Evolutionary conservation across 2,113 vertebrate species (phyloP), one percentile per base, ranked within the genome.

Genomic region (Capreolus pygargus): DNA sequence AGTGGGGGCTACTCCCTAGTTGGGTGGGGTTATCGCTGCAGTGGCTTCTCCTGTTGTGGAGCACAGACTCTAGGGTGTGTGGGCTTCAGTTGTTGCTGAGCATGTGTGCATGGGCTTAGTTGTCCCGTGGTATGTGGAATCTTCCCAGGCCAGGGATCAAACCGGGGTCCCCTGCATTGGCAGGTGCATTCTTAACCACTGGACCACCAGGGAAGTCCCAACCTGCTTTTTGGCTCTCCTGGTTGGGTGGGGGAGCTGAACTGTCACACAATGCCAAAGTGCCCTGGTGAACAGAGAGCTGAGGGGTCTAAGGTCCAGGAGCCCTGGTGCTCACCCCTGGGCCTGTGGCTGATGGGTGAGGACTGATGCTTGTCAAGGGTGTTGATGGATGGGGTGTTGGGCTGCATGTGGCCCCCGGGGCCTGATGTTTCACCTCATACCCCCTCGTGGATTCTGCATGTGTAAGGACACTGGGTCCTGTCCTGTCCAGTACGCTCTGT

Each of bases 371-470:
- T 47, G 85, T 50, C 17, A 21, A 5, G 25, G 45, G 15, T 3
- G 5, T 2, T 21, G 3, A 9, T 6, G 45, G 52, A 33, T 67
- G 30, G 39, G 60, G 19, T 50, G 5, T 25, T 28, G 39, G 39
- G 52, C 50, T 15, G 30, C 11, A 7, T 50, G 43, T 8, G 30
- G 47, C 55, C 11, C 8, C 12, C 1, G 5, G 43, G 55, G 25
- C 36, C 84, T 33, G 36, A 61, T 16, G 25, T 30, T 28, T 19
- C 0, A 23, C 11, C 7, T n/a, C 36, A 30, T 8, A 14, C 5
- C 25, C 1, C 0, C 45, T 14, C 1, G 0, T 30, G 57, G 33
- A 28, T 50, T 16, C n/a, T 23, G 78, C 1, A 0, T 2, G 1
- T n/a, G 8, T 60, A 57, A 64, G 74, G 45, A 83, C 23, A 45